Conservation (phyloP, 2,888 invertebrate genomes). For the Ophonus ardosiacus region DNA sequence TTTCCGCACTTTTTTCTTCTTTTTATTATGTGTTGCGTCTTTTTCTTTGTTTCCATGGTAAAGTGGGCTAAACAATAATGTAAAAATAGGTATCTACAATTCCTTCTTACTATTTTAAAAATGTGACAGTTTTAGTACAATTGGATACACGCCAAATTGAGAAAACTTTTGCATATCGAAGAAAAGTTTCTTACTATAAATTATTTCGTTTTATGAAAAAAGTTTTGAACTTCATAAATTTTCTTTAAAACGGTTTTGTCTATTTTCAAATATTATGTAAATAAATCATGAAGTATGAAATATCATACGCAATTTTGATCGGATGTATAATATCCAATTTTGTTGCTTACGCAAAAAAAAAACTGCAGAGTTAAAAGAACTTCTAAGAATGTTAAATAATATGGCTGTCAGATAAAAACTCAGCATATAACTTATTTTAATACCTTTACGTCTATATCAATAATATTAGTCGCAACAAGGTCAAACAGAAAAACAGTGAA, state of each 20-base stretch:
- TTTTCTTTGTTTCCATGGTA: not conserved
- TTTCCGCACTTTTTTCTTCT: not conserved
- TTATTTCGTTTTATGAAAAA: conserved; percentile 43
- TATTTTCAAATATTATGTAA: conserved; percentile 28
- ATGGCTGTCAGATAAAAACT: too few relatives aligned
- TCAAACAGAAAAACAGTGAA: too few relatives aligned
- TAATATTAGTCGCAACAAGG: too few relatives aligned
- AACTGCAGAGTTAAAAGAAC: too few relatives aligned
- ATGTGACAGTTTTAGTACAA: conserved; percentile 45
- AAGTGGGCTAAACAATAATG: not conserved
- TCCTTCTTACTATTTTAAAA: conserved; percentile 31
- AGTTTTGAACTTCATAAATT: conserved; percentile 29
- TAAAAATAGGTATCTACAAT: conserved; percentile 28
- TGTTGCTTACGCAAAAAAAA: too few relatives aligned
- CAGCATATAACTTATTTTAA: too few relatives aligned
- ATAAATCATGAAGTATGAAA: conserved; percentile 4
- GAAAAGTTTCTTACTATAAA: conserved; percentile 36
- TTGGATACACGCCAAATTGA: conserved; percentile 27
- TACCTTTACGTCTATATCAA: too few relatives aligned
- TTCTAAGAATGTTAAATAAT: too few relatives aligned
- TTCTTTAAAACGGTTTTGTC: not conserved
- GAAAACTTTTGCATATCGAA: conserved; percentile 38
- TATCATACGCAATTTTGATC: not conserved
- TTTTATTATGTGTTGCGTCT: not conserved
- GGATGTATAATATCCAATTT: too few relatives aligned